A percentile compares a stretch with the other conserved stretches of the same genome.
These are phyloP conservation scores for Oscheius sp. DNA, from an alignment of 2,888 invertebrate species.

Conservation along the genomic window DNA sequence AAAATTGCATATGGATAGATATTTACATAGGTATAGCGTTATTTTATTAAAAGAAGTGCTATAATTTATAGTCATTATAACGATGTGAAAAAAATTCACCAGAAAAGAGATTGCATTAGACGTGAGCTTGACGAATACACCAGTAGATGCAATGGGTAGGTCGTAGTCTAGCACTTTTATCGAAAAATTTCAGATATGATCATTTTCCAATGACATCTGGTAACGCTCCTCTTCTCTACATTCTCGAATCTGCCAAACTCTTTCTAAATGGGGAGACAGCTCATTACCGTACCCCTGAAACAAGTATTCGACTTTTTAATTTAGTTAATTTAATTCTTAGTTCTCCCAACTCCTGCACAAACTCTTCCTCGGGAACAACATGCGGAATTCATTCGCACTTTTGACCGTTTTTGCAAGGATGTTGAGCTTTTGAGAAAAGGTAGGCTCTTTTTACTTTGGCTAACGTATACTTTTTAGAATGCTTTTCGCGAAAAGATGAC, in stretches of 20 bases:
- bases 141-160: constrained; percentile 28
- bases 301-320: not conserved
- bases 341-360: not conserved
- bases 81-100: not conserved
- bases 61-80: no score
- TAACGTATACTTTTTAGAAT: not conserved
- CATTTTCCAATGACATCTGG: not conserved
- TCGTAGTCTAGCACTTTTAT: not conserved
- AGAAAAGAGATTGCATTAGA: not conserved
- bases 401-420: not conserved
- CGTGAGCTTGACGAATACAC: not conserved
- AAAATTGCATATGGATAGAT: constrained; percentile 44
- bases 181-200: not conserved
- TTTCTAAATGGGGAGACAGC: not conserved
- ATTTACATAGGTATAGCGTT: constrained; percentile 31
- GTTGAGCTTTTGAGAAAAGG: not conserved
- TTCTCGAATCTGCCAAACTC: not conserved
- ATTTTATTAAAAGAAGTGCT: no score
- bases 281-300: not conserved
- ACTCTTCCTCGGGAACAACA: not conserved
- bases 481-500: not conserved
- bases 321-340: not conserved
- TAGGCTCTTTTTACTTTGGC: no score
- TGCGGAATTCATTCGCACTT: not conserved
- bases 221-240: not conserved